Evolutionary conservation across 2,797 vertebrate species (phyloP).

Genomic region (Mus minutoides): DNA sequence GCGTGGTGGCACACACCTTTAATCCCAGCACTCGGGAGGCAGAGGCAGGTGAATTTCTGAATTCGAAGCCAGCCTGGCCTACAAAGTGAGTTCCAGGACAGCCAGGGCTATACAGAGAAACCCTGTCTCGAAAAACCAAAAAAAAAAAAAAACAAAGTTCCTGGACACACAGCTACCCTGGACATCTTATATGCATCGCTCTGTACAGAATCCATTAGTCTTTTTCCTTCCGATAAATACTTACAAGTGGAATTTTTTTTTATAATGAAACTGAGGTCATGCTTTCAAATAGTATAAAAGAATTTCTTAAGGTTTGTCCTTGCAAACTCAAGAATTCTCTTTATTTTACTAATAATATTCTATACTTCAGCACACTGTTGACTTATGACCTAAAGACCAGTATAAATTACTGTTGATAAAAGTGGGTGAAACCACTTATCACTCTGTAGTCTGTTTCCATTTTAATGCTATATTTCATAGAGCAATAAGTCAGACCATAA

Average conservation of each 20-base stretch:
- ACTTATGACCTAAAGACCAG: conserved; percentile 63
- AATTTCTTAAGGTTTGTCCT: not conserved
- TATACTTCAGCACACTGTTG: conserved; percentile 14
- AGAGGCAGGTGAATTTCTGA: too few relatives aligned
- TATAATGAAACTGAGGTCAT: conserved; percentile 12
- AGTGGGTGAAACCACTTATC: conserved; percentile 85
- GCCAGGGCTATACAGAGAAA: too few relatives aligned
- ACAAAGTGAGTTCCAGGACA: too few relatives aligned
- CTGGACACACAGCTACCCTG: not conserved
- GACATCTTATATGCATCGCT: not conserved
- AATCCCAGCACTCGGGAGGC: too few relatives aligned
- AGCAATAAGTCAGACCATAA: conserved; percentile 85
- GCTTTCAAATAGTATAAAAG: not conserved
- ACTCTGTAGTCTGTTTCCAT: conserved; percentile 80
- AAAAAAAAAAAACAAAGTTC: too few relatives aligned
- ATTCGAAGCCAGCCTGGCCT: too few relatives aligned
- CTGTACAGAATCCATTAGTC: not conserved
- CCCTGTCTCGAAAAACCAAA: too few relatives aligned
- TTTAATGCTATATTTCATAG: conserved; percentile 79
- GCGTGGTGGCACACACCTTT: too few relatives aligned
- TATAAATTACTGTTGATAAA: conserved; percentile 55
- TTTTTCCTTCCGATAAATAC: conserved; percentile 23
- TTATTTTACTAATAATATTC: conserved; percentile 7
- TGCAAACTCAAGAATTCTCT: conserved; percentile 10
- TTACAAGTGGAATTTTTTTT: conserved; percentile 2